These are phyloP conservation scores for Drosophila takahashii DNA, from an alignment of 1,140 invertebrate species.

Conservation along the genomic window DNA sequence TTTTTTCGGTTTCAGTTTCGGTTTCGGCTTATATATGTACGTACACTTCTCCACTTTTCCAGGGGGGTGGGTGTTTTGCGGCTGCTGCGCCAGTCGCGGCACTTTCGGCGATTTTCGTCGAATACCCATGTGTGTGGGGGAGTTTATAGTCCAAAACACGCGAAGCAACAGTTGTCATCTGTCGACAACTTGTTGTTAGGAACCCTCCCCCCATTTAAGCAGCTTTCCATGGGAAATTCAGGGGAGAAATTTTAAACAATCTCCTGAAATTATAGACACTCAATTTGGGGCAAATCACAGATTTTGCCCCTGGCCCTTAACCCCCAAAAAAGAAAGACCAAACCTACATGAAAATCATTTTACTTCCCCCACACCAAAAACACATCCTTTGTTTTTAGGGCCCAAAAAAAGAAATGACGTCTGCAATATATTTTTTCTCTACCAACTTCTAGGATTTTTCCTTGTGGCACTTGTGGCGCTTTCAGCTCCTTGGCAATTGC, in stretches of 20 bases:
- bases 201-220: neutral
- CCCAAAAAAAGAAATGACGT: conserved; percentile 27
- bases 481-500: conserved; percentile 57
- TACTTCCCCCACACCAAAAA: conserved; percentile 20
- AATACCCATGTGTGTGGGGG: conserved; percentile 24
- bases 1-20: conserved; percentile 3
- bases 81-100: conserved; percentile 49
- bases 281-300: conserved; percentile 5
- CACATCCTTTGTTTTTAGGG: conserved; percentile 21
- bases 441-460: conserved; percentile 23
- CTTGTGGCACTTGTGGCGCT: conserved; percentile 52
- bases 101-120: conserved; percentile 79
- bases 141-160: conserved; percentile 6
- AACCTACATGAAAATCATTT: conserved; percentile 54
- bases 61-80: conserved; percentile 8
- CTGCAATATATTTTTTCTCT: conserved; percentile 26
- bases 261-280: neutral
- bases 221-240: conserved; percentile 1
- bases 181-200: conserved; percentile 70
- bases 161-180: conserved; percentile 71
- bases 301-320: conserved; percentile 14
- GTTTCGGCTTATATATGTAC: conserved; percentile 8
- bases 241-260: neutral
- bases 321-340: conserved; percentile 39
- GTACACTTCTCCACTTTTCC: neutral